Percentiles rank a stretch among this genome's conserved stretches.
These are phyloP conservation scores for Psittacula derbiana DNA, from an alignment of 2,797 vertebrate species.

Conservation along the genomic window DNA sequence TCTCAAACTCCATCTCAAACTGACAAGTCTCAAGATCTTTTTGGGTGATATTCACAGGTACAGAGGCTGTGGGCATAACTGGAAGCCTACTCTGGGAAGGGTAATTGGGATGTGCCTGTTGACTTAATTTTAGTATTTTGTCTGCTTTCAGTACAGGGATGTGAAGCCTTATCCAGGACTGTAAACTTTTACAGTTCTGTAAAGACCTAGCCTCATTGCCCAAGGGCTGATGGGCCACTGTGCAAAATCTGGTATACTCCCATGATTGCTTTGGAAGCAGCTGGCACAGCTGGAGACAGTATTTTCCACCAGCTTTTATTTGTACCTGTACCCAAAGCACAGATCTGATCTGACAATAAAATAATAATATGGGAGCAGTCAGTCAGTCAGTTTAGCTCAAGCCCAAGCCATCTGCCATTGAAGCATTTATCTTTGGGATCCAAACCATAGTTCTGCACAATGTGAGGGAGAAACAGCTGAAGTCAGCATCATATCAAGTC, in stretches of 20 bases:
- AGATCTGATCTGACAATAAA: background rate
- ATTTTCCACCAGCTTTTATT: background rate
- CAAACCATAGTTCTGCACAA: background rate
- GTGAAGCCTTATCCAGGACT: background rate
- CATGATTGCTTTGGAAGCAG: background rate
- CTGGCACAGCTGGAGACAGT: background rate
- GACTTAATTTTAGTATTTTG: background rate
- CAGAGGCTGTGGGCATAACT: background rate
- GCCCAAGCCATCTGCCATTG: background rate
- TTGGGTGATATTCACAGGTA: background rate
- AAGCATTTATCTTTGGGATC: background rate
- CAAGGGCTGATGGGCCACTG: background rate
- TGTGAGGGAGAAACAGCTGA: constrained; percentile 28
- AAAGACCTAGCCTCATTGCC: background rate
- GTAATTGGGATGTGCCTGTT: background rate
- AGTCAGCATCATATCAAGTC: constrained; percentile 15
- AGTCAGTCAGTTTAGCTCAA: background rate
- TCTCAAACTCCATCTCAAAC: background rate
- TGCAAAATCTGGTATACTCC: background rate
- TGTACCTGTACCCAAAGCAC: background rate
- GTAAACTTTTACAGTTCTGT: background rate
- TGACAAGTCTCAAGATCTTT: background rate
- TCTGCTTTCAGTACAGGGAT: background rate
- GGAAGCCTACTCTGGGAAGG: background rate
- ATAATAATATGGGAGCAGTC: background rate